A percentile compares a stretch with the other conserved stretches of the same genome.
phyloP scores from a whole-genome alignment of 2,113 vertebrate species.

The Sorex fumeus region DNA sequence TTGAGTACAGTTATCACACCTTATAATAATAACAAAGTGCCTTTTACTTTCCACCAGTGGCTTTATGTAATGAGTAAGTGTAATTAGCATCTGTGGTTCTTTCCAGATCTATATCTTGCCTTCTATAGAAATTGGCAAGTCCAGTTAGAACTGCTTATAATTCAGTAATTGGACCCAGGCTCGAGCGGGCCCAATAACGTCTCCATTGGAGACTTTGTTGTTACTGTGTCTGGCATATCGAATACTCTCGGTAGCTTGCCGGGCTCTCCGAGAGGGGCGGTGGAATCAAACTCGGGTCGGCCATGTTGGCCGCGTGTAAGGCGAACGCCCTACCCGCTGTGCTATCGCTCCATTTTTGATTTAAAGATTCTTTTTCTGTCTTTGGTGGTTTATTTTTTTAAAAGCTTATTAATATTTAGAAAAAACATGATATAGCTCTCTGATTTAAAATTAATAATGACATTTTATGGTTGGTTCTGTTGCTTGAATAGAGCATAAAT shows the following conservation, averaged over 20 bases:
- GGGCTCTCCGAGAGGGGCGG: too few species aligned
- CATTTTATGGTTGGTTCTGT: constrained; percentile 40
- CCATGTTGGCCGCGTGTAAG: too few species aligned
- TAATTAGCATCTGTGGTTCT: background rate
- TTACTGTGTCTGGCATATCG: too few species aligned
- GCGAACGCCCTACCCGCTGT: too few species aligned
- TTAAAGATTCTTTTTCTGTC: constrained; percentile 20
- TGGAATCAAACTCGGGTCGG: too few species aligned
- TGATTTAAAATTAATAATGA: constrained; percentile 54
- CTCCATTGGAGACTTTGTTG: too few species aligned
- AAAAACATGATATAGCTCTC: constrained; percentile 34
- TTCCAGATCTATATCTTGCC: constrained; percentile 53
- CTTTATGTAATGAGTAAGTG: background rate
- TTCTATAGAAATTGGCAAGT: constrained; percentile 37
- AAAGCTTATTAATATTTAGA: constrained; percentile 47
- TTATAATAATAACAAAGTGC: too few species aligned
- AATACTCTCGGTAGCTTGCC: too few species aligned
- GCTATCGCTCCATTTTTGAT: constrained; percentile 57
- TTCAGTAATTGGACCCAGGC: constrained; percentile 28
- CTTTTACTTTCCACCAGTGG: too few species aligned
- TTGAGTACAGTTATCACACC: too few species aligned
- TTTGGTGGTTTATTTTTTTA: background rate
- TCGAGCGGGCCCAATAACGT: too few species aligned
- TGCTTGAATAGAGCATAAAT: constrained; percentile 16
- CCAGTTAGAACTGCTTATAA: constrained; percentile 58